phyloP scores from a whole-genome alignment of 2,113 vertebrate species.

The Hepsetus odoe region DNA sequence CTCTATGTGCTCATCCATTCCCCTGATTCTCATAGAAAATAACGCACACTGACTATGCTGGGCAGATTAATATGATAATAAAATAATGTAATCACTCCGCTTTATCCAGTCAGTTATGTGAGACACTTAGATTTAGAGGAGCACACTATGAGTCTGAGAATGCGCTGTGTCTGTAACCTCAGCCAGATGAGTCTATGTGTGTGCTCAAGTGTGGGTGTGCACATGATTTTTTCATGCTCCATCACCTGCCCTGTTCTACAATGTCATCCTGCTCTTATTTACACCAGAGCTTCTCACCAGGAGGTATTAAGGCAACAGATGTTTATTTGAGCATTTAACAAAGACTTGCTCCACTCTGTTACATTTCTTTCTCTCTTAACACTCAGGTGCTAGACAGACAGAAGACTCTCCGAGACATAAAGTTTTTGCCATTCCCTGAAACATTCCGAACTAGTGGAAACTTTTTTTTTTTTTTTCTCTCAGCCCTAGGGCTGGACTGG shows the following conservation, averaged over 20 bases:
- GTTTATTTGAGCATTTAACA: not conserved
- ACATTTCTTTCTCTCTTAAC: not conserved
- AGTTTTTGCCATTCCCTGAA: not conserved
- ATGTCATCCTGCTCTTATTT: not conserved
- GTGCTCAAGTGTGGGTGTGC: not conserved
- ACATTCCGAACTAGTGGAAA: conserved; percentile 16
- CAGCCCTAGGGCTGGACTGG: conserved; percentile 2
- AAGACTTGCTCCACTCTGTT: not conserved
- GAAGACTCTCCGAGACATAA: conserved; percentile 3
- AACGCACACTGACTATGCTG: not conserved
- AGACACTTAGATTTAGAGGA: not conserved
- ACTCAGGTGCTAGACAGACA: not conserved
- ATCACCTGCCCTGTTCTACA: not conserved
- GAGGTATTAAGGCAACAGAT: not conserved
- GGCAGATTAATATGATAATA: not conserved
- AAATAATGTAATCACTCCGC: not conserved
- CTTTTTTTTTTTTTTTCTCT: not conserved
- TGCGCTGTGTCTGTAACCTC: not conserved
- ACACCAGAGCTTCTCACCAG: not conserved
- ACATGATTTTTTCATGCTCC: not conserved
- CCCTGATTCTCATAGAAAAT: not conserved
- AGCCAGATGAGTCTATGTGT: not conserved
- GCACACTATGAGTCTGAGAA: conserved; percentile 30
- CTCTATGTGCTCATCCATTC: not conserved
- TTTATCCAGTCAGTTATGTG: conserved; percentile 1